Percentiles rank a stretch among this genome's conserved stretches.
Conservation (phyloP, 2,797 vertebrate genomes). For the Hydrocynus forskahlii region DNA sequence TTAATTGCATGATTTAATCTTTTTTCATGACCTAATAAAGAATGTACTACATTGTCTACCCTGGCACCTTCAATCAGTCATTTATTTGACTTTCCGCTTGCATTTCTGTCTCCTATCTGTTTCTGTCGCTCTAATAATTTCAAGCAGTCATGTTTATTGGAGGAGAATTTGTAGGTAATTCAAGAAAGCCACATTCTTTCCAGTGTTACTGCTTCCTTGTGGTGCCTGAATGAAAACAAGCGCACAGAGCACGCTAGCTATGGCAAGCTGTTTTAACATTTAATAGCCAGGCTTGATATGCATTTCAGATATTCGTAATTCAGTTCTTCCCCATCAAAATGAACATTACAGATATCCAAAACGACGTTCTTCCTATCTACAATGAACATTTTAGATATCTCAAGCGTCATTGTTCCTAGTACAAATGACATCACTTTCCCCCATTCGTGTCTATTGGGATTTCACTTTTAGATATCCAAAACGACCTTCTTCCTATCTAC, state of each 20-base stretch:
- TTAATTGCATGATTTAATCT: constrained; percentile 25
- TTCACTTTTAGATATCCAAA: too few species aligned
- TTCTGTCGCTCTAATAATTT: constrained; percentile 19
- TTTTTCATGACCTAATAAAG: constrained; percentile 38
- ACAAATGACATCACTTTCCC: too few species aligned
- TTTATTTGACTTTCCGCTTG: constrained; percentile 25
- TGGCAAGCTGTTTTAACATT: too few species aligned
- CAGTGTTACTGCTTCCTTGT: constrained; percentile 28
- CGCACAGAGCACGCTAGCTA: constrained; percentile 15
- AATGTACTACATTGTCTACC: constrained; percentile 32
- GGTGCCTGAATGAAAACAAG: constrained; percentile 34
- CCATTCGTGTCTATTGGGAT: too few species aligned
- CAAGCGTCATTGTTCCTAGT: too few species aligned
- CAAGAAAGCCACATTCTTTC: constrained; percentile 44
- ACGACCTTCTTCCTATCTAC: too few species aligned
- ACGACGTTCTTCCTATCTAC: too few species aligned
- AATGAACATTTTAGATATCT: too few species aligned
- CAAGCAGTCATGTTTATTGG: constrained; percentile 20
- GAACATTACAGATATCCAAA: too few species aligned
- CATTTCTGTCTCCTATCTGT: constrained; percentile 38
- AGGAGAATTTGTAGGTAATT: constrained; percentile 37
- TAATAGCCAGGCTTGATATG: too few species aligned
- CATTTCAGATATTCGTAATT: too few species aligned
- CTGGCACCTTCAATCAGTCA: constrained; percentile 10
- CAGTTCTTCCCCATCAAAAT: too few species aligned